Evolutionary conservation across 2,113 vertebrate species (phyloP), one percentile per base, ranked within the genome.

Genomic region (Suncus etruscus): DNA sequence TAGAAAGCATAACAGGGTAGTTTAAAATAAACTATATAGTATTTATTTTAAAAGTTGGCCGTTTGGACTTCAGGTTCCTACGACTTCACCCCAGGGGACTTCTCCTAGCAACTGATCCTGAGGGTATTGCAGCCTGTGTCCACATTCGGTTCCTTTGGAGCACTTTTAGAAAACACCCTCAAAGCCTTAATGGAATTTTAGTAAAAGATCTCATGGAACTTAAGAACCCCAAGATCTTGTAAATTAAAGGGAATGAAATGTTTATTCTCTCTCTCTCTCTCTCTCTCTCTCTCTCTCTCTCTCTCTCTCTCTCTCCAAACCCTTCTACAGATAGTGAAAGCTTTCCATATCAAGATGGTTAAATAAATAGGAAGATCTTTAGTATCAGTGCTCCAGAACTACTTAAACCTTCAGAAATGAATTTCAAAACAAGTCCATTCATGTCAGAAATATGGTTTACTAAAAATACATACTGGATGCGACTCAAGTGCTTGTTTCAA

Each of bases 401-500:
- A 91, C 82, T 95, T 96, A 91, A 97, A 82, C 1, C 84, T 84
- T 92, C 54, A 94, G 90, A 95, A 96, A 91, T 29, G 58, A 94
- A 88, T 95, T 89, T 95, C 87, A 92, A 96, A 96, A 94, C 92
- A 68, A 96, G 83, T 32, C 61, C 92, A 94, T 75, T 93, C 29
- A 91, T 76, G 86, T 84, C 88, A 80, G 85, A 95, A 95, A 86
- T 11, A 75, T 11, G 66, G 68, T 83, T 47, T 89, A 20, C 78
- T 96, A 92, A 95, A 95, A 90, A 50, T 74, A 97, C 98, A 73
- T 97, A 99, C 99, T 92, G 98, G 98, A 97, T 98, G 98, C 65
- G 98, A 97, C 83, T 99, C 99, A 91, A 99, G 97, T 68, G 99
- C 98, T 91, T 98, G 98, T 97, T 98, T 99, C 97, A 99, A 98